Base-by-base conservation (phyloP, 2,888 invertebrate species). In the Baronia brevicornis region DNA sequence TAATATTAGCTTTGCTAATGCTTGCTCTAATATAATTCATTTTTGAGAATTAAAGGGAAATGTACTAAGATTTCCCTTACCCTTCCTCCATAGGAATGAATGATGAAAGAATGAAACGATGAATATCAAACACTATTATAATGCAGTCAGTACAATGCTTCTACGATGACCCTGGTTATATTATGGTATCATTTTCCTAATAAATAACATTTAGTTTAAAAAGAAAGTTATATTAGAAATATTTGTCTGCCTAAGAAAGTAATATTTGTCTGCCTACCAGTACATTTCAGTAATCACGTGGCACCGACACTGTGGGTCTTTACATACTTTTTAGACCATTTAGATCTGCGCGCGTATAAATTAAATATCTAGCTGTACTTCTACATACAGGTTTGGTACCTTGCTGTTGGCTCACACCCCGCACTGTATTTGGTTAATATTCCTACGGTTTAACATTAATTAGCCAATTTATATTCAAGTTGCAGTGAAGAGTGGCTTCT, bases 381-480 rank as follows among this genome's bases (percentile, higher is more conserved):
- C 38, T 43, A 43, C 41, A 45, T 45, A 44, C 41, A 31, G 42
- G 43, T 40, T 31, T 28, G 30, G 33, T 28, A 47, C 53, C 54
- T 47, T 56, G 51, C 46, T 43, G 54, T 53, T 38, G 39, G 50
- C 44, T 46, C 38, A 51, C 47, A 41, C n/a, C 44, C 44, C 45
- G 43, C 48, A 47, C 56, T 57, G 59, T 61, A 61, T 65, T 67
- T 61, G 58, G 64, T 67, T 65, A 54, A 64, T 69, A 68, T 70
- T 60, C 55, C 54, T 55, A 60, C 53, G 63, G 69, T 67, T 77
- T 71, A 71, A 70, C 56, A 68, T 77, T 78, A 78, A 78, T 78
- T 70, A 69, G 59, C 57, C 70, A 63, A 74, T 78, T 78, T 77
- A 72, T 72, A 78, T 75, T 78, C 77, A 69, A 75, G 67, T 74